Base-by-base conservation (phyloP, 2,113 vertebrate genomes). In the Brachyhypopomus occidentalis region DNA sequence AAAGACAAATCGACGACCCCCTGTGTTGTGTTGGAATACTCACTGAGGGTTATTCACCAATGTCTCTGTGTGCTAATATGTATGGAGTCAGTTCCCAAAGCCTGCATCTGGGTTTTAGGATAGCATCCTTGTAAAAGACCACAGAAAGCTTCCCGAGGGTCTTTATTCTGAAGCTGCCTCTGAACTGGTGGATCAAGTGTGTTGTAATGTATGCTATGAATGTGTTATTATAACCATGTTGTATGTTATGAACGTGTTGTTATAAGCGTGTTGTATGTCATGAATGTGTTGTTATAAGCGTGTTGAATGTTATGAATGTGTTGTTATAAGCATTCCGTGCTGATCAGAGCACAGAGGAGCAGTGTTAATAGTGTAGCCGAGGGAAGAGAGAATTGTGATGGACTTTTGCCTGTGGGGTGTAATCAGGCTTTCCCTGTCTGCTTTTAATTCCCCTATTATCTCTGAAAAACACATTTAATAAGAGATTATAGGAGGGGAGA, bases 401-500 rank as follows among this genome's bases (percentile, higher is more conserved):
- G 27, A 64, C 64, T 72, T 67, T 60, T 27, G 16, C 59, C 52
- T 60, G 12, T 45, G 19, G 30, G 23, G 11, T 52, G 60, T 52
- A 77, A 77, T 77, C 36, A 80, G n/a, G 34, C 72, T 67, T 27
- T 59, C 30, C 63, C 14, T 38, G 72, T 30, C 30, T 75, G 71
- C 56, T 71, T 69, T 82, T 69, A 23, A 36, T 45, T 59, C 71
- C 72, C 36, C 20, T 25, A 63, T 69, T 70, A 84, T 77, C 66
- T 76, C 60, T 30, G 20, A 76, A 66, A 79, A 59, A 48, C 41
- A n/a, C 25, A 27, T 84, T 77, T 9, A 71, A 64, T 70, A 52
- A 20, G 41, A 59, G 25, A 73, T 78, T 79, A 78, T 82, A 30
- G 56, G 55, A 20, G 9, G 55, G 55, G 58, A 80, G 59, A 85